Base-by-base conservation (phyloP, 2,888 invertebrate species). In the Hecatera dysodea region DNA sequence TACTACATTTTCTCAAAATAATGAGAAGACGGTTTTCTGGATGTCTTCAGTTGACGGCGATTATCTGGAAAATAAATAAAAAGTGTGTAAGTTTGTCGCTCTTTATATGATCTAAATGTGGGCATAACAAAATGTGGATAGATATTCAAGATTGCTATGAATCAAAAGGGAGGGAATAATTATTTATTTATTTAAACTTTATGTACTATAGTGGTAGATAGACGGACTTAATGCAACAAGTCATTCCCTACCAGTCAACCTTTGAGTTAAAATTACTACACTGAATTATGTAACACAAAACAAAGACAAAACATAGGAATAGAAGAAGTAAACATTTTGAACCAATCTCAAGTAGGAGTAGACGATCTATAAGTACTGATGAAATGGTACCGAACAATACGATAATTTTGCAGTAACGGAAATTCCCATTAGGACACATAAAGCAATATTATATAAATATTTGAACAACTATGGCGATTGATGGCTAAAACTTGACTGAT, bases 1-100 rank as follows among this genome's bases (percentile, higher is more conserved):
- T 79, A 89, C 92, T 88, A 88, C 90, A 90, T 92, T 89, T 88
- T 93, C 91, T 92, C 93, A 92, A 85, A 4, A 56, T 5, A 24
- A 69, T 89, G 89, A 93, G 91, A 84, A 83, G 90, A 86, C 61
- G 67, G 91, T 90, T 89, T 89, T 86, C 86, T 79, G 57, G 39
- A 48, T 42, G 62, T 61, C n/a, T 68, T 53, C 27, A 29, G 24
- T 27, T 36, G 15, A 12, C 19, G 48, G 59, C 50, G 22, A 67
- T 33, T 53, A 77, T 79, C 84, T 78, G 75, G 12, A 81, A 85
- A 52, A 63, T 4, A 68, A 48, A 60, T 8, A 44, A 29, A 46
- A 22, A 7, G 2, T 0, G 1, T 12, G 19, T 60, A 12, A 56
- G 17, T 33, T 24, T 52, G 39, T 1, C 1, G 22, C 9, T 36